Evolutionary conservation across 2,888 invertebrate genomes (phyloP).

Genomic region (Xanthostigma xanthostigma): DNA sequence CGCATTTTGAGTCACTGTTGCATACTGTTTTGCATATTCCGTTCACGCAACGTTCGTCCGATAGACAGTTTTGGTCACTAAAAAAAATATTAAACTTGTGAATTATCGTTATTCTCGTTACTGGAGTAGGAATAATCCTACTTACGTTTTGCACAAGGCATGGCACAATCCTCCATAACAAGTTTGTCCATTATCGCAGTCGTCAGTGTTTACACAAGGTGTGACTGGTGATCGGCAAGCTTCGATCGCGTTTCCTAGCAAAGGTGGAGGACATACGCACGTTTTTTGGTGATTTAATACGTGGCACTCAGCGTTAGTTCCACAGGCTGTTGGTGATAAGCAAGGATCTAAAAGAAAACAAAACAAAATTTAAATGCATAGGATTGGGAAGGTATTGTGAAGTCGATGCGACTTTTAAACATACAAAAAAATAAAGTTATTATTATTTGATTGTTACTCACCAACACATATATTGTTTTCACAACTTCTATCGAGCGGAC

Average conservation of each 20-base stretch:
- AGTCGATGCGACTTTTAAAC: too few species aligned
- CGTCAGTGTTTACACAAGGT: conserved; percentile 45
- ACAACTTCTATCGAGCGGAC: conserved; percentile 57
- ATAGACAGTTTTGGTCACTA: conserved; percentile 67
- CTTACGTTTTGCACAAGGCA: conserved; percentile 58
- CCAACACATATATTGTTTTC: conserved; percentile 59
- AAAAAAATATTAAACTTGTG: conserved; percentile 16
- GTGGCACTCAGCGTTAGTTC: conserved; percentile 64
- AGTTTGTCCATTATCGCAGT: conserved; percentile 54
- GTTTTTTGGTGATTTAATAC: conserved; percentile 55
- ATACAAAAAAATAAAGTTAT: neutral
- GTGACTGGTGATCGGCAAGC: conserved; percentile 55
- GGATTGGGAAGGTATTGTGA: neutral
- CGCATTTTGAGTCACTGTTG: conserved; percentile 71
- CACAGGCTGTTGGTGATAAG: conserved; percentile 60
- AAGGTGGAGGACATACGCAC: conserved; percentile 55
- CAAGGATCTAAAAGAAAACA: conserved; percentile 43
- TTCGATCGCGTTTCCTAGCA: conserved; percentile 59
- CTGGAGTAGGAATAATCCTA: conserved; percentile 8
- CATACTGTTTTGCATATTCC: conserved; percentile 74
- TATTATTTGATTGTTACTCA: conserved; percentile 14
- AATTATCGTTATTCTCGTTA: conserved; percentile 1
- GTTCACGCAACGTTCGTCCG: conserved; percentile 72
- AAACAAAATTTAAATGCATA: neutral
- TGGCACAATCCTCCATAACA: conserved; percentile 71